phyloP scores from a whole-genome alignment of 2,797 vertebrate genomes.

The Mus minutoides region DNA sequence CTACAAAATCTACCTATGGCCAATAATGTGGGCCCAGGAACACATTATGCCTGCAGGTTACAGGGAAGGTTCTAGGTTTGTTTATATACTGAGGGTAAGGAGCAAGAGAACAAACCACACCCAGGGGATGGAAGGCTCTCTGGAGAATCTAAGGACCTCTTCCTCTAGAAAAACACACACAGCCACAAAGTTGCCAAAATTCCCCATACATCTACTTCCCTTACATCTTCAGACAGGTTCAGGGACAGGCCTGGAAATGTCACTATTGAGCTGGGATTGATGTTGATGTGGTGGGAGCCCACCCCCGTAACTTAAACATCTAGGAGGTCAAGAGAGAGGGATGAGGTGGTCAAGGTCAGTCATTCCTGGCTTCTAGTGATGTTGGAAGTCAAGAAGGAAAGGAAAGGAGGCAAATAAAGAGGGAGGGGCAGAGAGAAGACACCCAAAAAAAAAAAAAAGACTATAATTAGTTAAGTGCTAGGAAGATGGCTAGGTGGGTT shows the following conservation, averaged over 20 bases:
- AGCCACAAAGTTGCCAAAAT: constrained; percentile 14
- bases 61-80: constrained; percentile 2
- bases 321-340: no score
- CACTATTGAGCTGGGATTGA: neutral
- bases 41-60: neutral
- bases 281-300: neutral
- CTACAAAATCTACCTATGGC: neutral
- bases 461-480: neutral
- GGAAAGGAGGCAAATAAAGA: neutral
- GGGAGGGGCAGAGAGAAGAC: neutral
- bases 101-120: constrained; percentile 39
- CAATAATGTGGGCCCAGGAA: neutral
- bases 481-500: neutral
- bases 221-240: neutral
- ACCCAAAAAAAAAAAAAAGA: neutral
- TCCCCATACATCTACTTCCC: neutral
- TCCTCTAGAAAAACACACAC: neutral
- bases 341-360: neutral
- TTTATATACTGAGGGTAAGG: constrained; percentile 24
- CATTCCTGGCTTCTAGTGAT: neutral
- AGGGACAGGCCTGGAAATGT: neutral
- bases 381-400: neutral
- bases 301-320: neutral
- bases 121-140: neutral
- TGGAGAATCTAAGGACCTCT: constrained; percentile 10